Evolutionary conservation across 1,140 invertebrate genomes (phyloP).

Genomic region (Lepidostoma basale): DNA sequence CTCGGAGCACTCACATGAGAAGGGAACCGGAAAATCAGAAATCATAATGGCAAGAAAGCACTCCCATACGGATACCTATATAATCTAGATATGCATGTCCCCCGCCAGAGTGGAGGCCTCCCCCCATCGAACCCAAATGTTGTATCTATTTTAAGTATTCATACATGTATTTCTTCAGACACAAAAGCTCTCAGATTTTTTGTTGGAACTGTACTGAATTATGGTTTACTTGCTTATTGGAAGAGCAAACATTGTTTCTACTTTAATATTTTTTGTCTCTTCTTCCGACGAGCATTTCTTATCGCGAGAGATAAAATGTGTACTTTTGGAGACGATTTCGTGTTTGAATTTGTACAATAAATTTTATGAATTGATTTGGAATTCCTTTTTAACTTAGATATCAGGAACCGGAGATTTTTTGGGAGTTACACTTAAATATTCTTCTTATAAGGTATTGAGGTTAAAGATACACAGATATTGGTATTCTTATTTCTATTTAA

Average conservation of each 20-base stretch:
- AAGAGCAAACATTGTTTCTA: slow-evolving; percentile 17
- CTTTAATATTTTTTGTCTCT: slow-evolving; percentile 17
- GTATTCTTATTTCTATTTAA: no score
- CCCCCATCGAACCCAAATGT: slow-evolving; percentile 32
- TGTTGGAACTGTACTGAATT: slow-evolving; percentile 24
- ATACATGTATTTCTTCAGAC: slow-evolving; percentile 34
- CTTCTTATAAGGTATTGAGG: no score
- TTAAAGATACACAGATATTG: no score
- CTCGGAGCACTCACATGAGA: slow-evolving; percentile 40
- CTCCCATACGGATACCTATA: slow-evolving; percentile 32
- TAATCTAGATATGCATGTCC: slow-evolving; percentile 36
- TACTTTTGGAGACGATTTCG: slow-evolving; percentile 6
- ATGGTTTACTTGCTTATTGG: slow-evolving; percentile 32
- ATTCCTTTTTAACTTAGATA: slow-evolving; percentile 8
- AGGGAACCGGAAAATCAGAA: slow-evolving; percentile 46
- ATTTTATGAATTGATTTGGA: slow-evolving; percentile 5
- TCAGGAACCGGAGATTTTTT: no score
- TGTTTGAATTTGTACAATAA: slow-evolving; percentile 19
- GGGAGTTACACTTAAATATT: no score
- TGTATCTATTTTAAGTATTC: slow-evolving; percentile 37
- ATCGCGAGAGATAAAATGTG: slow-evolving; percentile 10
- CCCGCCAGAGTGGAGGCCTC: background rate
- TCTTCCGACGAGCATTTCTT: background rate
- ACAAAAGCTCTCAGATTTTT: slow-evolving; percentile 34
- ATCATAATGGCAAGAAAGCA: slow-evolving; percentile 46